Evolutionary conservation across 1,140 invertebrate genomes (phyloP), one percentile per base, ranked within the genome.

Genomic region (Andricus grossulariae): DNA sequence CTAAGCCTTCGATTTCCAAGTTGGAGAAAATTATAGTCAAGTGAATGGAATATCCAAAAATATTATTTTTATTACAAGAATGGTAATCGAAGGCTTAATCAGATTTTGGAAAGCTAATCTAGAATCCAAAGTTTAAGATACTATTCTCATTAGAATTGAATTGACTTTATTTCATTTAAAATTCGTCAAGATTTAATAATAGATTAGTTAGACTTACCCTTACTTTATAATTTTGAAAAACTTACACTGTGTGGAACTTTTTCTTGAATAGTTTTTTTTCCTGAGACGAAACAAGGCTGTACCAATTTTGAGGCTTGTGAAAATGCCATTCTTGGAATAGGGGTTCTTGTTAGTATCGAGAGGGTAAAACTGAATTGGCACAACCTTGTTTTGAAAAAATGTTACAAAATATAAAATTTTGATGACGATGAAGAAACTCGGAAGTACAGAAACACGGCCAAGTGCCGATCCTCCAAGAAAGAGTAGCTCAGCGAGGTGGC

Each of bases 391-490:
- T 66, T 25, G 6, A 39, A n/a, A 39, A 32, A 16, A 39, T 66
- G n/a, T 55, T 55, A 21, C 21, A 21, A 19, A 19, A 55, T 19
- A 55, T 12, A 55, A 55, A 21, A 39, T 66, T 32, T 66, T 54
- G 72, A 32, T 73, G 54, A 13, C 18, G 50, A 52, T 73, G 60
- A 39, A 66, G 60, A 39, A 66, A 66, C 25, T 66, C 32, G 60
- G n/a, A 66, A 45, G 39, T 45, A 45, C 8, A 45, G 39, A 85
- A 86, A 84, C 76, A 79, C 52, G 76, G 66, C 81, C 71, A 73
- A 55, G 75, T 76, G 81, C 79, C 85, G 87, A 88, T 88, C 86
- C 87, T 88, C 85, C 87, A 88, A 88, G 84, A 83, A 85, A 85
- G 85, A 85, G 39, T 45, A 45, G 82, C 85, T 85, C 78, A 87